Evolutionary conservation across 2,888 invertebrate species (phyloP), one percentile per base, ranked within the genome.

Genomic region (Zootermopsis nevadensis): DNA sequence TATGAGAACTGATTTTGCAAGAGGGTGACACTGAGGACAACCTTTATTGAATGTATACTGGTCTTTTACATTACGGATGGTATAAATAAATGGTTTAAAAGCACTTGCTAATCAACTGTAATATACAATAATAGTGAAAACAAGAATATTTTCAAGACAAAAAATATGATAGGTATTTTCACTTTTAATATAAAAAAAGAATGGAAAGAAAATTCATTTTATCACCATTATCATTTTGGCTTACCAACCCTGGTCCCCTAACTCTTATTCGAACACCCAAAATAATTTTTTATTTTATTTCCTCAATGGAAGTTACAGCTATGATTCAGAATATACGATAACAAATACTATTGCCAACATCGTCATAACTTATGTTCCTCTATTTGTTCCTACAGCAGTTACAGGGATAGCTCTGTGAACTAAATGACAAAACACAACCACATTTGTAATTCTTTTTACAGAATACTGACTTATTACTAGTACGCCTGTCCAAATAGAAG

Each of bases 41-140:
- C 91, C 91, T 91, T 91, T 91, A 91, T 91, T 91, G 90, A 91
- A 91, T 91, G 90, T 90, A 90, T 90, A 91, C 90, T 91, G 90
- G 91, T 91, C 90, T 90, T 87, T 86, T 87, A 87, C 86, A 90
- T 90, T 90, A 90, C 90, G 85, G 84, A 83, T 82, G 84, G 84
- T 85, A 85, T 83, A 85, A 85, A 85, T 84, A 85, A 85, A 84
- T 86, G 83, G 84, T 85, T 89, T 88, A 89, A 89, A 90, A 90
- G 90, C 90, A 90, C 89, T 90, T 90, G 89, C 88, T 84, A 83
- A 81, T 80, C 80, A 82, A 79, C 81, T 48, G 72, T 79, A 77
- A 74, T 83, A 69, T 83, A 80, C 80, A 67, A 72, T 77, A 77
- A 77, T 79, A 79, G 74, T 79, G 80, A 84, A 84, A 82, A 83